phyloP scores from a whole-genome alignment of 2,113 vertebrate genomes.

The Pituophis catenifer region DNA sequence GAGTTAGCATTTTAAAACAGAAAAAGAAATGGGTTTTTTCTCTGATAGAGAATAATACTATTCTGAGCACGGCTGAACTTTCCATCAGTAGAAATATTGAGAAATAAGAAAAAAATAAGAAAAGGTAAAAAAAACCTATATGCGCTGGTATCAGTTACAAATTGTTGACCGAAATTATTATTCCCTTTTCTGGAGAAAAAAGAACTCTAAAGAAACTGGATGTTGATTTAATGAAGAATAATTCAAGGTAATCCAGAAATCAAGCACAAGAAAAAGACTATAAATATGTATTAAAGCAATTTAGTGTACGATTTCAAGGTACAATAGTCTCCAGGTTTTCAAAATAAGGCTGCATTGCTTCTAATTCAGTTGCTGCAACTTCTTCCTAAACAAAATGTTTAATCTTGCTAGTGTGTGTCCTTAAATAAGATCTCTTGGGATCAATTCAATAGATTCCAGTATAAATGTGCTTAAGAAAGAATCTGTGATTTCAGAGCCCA shows the following conservation, averaged over 20 bases:
- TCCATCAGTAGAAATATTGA: not conserved
- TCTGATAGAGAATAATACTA: not conserved
- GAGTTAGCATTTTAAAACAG: conserved; percentile 16
- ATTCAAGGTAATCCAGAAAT: not conserved
- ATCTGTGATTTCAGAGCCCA: not conserved
- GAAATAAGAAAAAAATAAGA: not conserved
- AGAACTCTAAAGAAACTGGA: not conserved
- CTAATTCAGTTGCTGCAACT: not conserved
- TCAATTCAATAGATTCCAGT: not conserved
- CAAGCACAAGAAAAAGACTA: not conserved
- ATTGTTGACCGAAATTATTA: not conserved
- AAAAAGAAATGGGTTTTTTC: conserved; percentile 30
- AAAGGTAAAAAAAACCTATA: not conserved
- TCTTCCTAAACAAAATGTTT: not conserved
- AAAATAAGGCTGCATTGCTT: not conserved
- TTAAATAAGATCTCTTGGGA: not conserved
- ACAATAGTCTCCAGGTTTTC: not conserved
- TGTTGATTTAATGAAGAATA: not conserved
- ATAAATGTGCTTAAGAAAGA: not conserved
- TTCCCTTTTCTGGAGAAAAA: conserved; percentile 1
- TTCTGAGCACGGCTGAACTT: conserved; percentile 12
- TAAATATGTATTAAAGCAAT: not conserved
- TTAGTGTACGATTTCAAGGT: not conserved
- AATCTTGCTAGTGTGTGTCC: not conserved
- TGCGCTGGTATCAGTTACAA: not conserved